These are phyloP conservation scores for Catharus ustulatus DNA, from an alignment of 2,797 vertebrate species.

Conservation along the genomic window DNA sequence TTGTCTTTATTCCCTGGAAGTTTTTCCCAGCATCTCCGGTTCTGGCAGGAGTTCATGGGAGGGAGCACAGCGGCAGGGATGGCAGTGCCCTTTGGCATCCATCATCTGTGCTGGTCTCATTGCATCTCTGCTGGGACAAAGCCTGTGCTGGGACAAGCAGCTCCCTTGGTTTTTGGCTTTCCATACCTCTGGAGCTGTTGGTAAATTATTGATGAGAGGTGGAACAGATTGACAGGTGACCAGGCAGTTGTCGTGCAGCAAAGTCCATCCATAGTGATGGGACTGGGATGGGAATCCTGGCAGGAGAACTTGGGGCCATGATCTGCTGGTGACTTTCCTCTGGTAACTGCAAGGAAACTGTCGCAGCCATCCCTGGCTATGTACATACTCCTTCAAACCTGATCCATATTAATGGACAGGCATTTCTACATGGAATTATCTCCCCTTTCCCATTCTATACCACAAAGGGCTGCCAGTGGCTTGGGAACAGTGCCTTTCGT, in stretches of 20 bases:
- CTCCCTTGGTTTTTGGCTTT: neutral
- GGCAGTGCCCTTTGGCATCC: neutral
- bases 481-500: neutral
- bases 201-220: neutral
- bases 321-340: neutral
- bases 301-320: neutral
- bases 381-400: fast-evolving
- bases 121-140: fast-evolving
- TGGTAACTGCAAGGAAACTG: fast-evolving
- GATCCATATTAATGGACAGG: fast-evolving
- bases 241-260: fast-evolving
- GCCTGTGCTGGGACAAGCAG: neutral
- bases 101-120: fast-evolving
- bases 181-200: neutral
- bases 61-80: fast-evolving
- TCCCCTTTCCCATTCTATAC: neutral
- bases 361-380: fast-evolving
- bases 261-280: fast-evolving
- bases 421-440: neutral
- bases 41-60: neutral
- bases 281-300: fast-evolving
- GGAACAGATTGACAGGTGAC: neutral
- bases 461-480: fast-evolving
- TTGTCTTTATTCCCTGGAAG: neutral
- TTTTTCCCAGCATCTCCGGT: neutral